These are phyloP conservation scores for Drosophila nigrodunni DNA, from an alignment of 1,140 invertebrate species.

Conservation along the genomic window DNA sequence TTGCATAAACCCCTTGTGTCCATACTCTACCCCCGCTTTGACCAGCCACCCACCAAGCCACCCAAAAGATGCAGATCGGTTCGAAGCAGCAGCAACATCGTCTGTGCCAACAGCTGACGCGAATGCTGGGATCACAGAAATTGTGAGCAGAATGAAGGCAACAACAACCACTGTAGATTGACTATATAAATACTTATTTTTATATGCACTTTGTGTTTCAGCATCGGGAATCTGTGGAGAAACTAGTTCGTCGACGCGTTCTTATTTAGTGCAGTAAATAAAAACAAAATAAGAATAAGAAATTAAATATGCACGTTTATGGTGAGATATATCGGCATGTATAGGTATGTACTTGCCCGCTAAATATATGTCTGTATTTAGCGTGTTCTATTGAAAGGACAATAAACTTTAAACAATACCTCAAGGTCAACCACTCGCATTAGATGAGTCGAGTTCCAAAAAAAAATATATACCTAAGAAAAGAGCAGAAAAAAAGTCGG, in stretches of 20 bases:
- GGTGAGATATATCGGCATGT: conserved; percentile 17
- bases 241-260: conserved; percentile 68
- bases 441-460: conserved; percentile 52
- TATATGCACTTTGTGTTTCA: conserved; percentile 75
- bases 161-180: conserved; percentile 2
- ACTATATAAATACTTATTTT: conserved; percentile 70
- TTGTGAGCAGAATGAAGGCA: conserved; percentile 1
- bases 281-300: conserved; percentile 18
- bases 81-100: conserved; percentile 13
- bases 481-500: conserved; percentile 10
- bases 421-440: conserved; percentile 80
- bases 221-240: conserved; percentile 58
- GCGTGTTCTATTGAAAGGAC: conserved; percentile 83
- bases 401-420: conserved; percentile 73
- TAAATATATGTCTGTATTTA: conserved; percentile 71
- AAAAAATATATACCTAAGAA: conserved; percentile 6
- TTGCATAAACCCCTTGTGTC: conserved; percentile 59
- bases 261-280: conserved; percentile 77
- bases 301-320: conserved; percentile 62
- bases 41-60: neutral
- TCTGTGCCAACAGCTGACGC: conserved; percentile 57
- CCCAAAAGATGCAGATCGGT: conserved; percentile 28
- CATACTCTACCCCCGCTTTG: conserved; percentile 9
- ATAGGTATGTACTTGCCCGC: conserved; percentile 43
- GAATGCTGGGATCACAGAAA: conserved; percentile 47